phyloP scores from a whole-genome alignment of 2,888 invertebrate species.

The Drosophila ezoana region DNA sequence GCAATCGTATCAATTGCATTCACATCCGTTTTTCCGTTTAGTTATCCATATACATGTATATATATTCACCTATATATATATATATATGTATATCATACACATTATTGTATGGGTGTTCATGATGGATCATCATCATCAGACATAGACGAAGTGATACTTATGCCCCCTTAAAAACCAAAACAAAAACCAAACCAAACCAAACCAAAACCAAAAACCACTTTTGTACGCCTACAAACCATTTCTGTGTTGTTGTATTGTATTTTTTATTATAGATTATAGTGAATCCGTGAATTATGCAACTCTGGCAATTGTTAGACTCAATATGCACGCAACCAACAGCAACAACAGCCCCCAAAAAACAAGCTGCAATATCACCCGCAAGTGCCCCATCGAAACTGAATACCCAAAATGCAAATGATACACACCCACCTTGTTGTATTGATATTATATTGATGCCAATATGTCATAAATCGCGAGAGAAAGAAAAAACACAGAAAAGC shows the following conservation, averaged over 20 bases:
- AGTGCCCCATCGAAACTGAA: slow-evolving; percentile 62
- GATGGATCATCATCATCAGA: slow-evolving; percentile 46
- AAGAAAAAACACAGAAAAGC: slow-evolving; percentile 16
- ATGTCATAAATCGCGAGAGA: slow-evolving; percentile 38
- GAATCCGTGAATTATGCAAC: slow-evolving; percentile 80
- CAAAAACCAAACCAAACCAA: slow-evolving; percentile 11
- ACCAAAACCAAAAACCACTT: slow-evolving; percentile 23
- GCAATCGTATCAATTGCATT: slow-evolving; percentile 56
- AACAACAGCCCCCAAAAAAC: slow-evolving; percentile 51
- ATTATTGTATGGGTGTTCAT: slow-evolving; percentile 28
- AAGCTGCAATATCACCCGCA: slow-evolving; percentile 64
- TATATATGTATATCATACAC: slow-evolving; percentile 3
- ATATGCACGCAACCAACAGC: slow-evolving; percentile 70
- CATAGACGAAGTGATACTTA: slow-evolving; percentile 57
- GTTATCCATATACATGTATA: slow-evolving; percentile 17
- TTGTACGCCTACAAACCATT: slow-evolving; percentile 67
- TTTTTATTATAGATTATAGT: slow-evolving; percentile 78
- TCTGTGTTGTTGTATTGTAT: slow-evolving; percentile 72
- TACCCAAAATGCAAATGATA: slow-evolving; percentile 31
- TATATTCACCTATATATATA: not conserved
- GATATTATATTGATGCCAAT: slow-evolving; percentile 54
- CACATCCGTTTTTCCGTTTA: slow-evolving; percentile 46
- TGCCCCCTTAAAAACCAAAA: slow-evolving; percentile 20
- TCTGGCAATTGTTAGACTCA: slow-evolving; percentile 77
- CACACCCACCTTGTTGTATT: slow-evolving; percentile 65